Percentiles rank a stretch among this genome's conserved stretches.
Conservation (phyloP, 2,797 vertebrate genomes). For the Stomatorhinus walkeri region DNA sequence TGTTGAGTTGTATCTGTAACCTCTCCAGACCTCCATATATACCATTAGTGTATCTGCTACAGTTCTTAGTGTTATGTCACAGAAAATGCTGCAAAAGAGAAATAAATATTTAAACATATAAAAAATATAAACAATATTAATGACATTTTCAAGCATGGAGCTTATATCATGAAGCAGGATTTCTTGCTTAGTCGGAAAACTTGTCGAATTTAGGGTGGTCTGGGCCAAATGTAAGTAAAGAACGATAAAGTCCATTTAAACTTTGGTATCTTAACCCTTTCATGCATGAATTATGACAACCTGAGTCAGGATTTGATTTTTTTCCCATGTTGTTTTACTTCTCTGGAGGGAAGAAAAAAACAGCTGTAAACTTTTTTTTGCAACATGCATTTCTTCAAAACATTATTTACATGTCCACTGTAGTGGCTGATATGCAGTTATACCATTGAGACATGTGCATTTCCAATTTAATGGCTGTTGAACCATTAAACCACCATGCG, state of each 20-base stretch:
- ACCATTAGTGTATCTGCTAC: neutral
- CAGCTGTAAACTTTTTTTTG: too few relatives aligned
- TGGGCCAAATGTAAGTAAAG: neutral
- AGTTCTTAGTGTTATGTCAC: neutral
- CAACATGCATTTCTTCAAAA: too few relatives aligned
- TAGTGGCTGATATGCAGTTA: too few relatives aligned
- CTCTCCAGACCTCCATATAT: neutral
- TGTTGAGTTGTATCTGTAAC: neutral
- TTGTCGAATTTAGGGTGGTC: neutral
- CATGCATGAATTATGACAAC: too few relatives aligned
- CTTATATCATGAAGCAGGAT: neutral
- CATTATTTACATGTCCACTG: too few relatives aligned
- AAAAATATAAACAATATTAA: neutral
- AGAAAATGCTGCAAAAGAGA: neutral
- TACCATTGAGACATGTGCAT: too few relatives aligned
- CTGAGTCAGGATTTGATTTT: too few relatives aligned
- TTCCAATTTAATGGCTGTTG: too few relatives aligned
- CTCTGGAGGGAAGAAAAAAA: too few relatives aligned
- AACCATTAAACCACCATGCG: too few relatives aligned
- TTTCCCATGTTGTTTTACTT: too few relatives aligned
- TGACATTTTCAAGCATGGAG: neutral
- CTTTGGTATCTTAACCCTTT: neutral
- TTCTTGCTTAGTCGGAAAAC: neutral
- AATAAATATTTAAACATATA: neutral
- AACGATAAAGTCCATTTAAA: neutral